Evolutionary conservation across 2,797 vertebrate species (phyloP).

Genomic region (Eulemur mongoz): DNA sequence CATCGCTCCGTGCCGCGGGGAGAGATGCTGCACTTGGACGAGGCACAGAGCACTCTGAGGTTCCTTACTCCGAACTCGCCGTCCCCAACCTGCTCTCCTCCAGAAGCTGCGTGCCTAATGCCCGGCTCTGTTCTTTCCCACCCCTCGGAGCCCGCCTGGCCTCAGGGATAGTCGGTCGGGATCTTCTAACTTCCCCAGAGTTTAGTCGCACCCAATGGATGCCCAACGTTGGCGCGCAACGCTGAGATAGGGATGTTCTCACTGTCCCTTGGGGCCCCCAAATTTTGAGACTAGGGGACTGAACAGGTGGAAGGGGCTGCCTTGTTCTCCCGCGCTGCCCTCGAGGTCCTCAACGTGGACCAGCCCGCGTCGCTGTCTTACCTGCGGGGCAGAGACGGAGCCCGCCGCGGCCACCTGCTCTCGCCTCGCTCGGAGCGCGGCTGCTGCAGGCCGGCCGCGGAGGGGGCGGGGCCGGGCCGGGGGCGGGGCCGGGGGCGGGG

Average conservation of each 20-base stretch:
- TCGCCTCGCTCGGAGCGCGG: not conserved
- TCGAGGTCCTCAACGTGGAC: conserved; percentile 17
- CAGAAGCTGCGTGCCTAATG: not conserved
- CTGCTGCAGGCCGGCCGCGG: not conserved
- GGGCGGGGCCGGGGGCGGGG: conserved; percentile 26
- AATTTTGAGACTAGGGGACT: not conserved
- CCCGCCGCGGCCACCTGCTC: conserved; percentile 67
- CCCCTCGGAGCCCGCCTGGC: not conserved
- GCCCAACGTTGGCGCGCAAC: not conserved
- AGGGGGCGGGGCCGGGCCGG: not conserved
- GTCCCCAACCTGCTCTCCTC: not conserved
- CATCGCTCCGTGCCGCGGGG: not conserved
- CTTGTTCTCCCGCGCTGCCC: not conserved
- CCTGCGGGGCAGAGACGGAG: conserved; percentile 62
- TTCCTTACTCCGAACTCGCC: not conserved
- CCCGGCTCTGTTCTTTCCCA: not conserved
- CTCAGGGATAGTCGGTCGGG: not conserved
- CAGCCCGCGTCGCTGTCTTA: conserved; percentile 55
- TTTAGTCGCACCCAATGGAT: not conserved
- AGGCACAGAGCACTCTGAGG: not conserved
- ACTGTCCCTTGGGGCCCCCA: not conserved
- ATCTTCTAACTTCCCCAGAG: conserved; percentile 20
- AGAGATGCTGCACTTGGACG: not conserved
- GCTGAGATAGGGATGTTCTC: not conserved
- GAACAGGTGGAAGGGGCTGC: not conserved